Evolutionary conservation across 2,797 vertebrate species (phyloP).

Genomic region (Sebastes wilsoni): DNA sequence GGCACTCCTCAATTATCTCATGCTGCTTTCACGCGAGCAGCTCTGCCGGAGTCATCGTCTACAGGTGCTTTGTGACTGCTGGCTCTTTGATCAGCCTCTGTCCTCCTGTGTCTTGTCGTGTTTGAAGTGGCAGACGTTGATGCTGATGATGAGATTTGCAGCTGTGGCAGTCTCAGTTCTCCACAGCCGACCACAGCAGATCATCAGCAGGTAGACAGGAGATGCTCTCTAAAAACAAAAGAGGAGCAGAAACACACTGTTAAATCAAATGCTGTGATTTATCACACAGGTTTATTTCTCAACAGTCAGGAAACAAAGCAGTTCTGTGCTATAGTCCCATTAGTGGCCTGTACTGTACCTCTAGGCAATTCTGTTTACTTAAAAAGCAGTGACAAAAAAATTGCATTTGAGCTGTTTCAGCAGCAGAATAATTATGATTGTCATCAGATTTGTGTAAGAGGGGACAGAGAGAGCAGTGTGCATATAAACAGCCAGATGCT

Average conservation of each 20-base stretch:
- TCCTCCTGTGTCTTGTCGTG: conserved; percentile 35
- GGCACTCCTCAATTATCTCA: conserved; percentile 58
- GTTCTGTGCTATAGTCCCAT: conserved; percentile 6
- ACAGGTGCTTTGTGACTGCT: conserved; percentile 46
- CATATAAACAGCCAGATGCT: conserved; percentile 11
- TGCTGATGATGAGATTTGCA: conserved; percentile 47
- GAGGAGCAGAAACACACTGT: conserved; percentile 26
- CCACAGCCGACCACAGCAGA: conserved; percentile 46
- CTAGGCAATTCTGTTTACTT: conserved; percentile 22
- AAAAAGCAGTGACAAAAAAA: neutral
- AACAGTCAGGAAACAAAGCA: neutral
- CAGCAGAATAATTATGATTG: conserved; percentile 16
- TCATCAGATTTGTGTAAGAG: conserved; percentile 19
- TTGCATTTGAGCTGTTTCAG: neutral
- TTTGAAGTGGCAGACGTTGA: conserved; percentile 64
- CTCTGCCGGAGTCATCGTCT: conserved; percentile 42
- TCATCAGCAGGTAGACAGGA: conserved; percentile 57
- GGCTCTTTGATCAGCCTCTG: conserved; percentile 47
- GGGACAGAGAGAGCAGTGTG: neutral
- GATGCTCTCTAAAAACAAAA: conserved; percentile 42
- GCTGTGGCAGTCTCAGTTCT: conserved; percentile 45
- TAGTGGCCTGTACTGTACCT: conserved; percentile 17
- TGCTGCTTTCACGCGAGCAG: conserved; percentile 46
- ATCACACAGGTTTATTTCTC: conserved; percentile 18
- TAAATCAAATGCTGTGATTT: conserved; percentile 47